Conservation (phyloP, 2,797 vertebrate species). For the Lepus townsendii region DNA sequence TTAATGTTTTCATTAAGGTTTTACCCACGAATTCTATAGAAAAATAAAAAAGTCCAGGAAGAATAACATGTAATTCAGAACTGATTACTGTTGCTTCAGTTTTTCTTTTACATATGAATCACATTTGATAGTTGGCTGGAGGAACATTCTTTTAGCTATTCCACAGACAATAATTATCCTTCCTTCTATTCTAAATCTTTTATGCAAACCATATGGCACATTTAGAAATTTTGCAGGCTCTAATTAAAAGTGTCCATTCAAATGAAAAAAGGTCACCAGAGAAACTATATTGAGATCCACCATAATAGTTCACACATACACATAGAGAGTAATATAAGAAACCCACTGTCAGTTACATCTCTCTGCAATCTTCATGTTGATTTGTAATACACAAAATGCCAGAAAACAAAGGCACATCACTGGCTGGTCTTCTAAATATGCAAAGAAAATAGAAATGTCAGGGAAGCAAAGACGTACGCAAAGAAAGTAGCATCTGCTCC, state of each 20-base stretch:
- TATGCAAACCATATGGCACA: slow-evolving; percentile 87
- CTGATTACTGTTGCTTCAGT: slow-evolving; percentile 29
- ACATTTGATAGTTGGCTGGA: slow-evolving; percentile 43
- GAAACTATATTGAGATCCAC: slow-evolving; percentile 85
- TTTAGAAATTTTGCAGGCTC: slow-evolving; percentile 82
- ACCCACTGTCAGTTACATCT: slow-evolving; percentile 83
- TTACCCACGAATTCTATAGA: slow-evolving; percentile 21
- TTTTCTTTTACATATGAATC: slow-evolving; percentile 62
- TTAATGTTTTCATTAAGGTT: slow-evolving; percentile 6
- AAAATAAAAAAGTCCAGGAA: slow-evolving; percentile 46
- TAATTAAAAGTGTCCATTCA: slow-evolving; percentile 88
- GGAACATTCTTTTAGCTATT: slow-evolving; percentile 76
- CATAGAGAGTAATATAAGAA: slow-evolving; percentile 80
- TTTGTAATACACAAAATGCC: slow-evolving; percentile 82
- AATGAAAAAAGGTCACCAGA: slow-evolving; percentile 87
- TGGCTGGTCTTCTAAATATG: slow-evolving; percentile 84
- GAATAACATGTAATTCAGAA: slow-evolving; percentile 41
- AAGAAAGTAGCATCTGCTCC: slow-evolving; percentile 80
- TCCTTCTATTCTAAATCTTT: slow-evolving; percentile 80
- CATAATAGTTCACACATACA: slow-evolving; percentile 67
- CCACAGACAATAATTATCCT: slow-evolving; percentile 85
- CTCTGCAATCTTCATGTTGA: slow-evolving; percentile 82
- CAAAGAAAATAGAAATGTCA: slow-evolving; percentile 86
- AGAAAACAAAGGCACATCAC: slow-evolving; percentile 83
- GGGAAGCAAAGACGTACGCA: slow-evolving; percentile 78